Evolutionary conservation across 1,140 invertebrate genomes (phyloP).

Genomic region (Heliconius eleuchia): DNA sequence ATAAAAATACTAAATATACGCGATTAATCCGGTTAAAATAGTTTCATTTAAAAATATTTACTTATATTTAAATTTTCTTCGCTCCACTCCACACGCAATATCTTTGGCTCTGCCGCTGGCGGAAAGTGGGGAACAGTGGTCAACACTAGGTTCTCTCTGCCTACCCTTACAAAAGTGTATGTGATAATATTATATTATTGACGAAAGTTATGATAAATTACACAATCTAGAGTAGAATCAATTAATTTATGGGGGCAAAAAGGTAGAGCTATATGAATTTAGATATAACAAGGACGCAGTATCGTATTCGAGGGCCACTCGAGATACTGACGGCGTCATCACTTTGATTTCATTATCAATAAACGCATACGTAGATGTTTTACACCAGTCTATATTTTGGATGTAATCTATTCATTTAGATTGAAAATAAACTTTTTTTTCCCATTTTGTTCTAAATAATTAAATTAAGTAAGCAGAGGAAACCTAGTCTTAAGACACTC

Average conservation of each 20-base stretch:
- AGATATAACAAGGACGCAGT: conserved; percentile 25
- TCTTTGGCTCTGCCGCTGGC: no score
- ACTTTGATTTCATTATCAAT: conserved; percentile 46
- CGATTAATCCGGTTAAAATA: no score
- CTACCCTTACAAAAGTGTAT: no score
- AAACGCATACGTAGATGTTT: conserved; percentile 6
- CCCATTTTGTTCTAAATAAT: background rate
- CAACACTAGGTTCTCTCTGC: no score
- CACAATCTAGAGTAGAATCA: conserved; percentile 1
- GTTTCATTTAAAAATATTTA: no score
- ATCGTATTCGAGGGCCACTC: conserved; percentile 39
- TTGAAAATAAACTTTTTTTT: background rate
- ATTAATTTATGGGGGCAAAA: conserved; percentile 19
- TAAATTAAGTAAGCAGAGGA: no score
- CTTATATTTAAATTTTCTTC: no score
- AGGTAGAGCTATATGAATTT: conserved; percentile 19
- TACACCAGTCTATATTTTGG: background rate
- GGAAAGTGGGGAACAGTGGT: no score
- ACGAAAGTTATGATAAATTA: background rate
- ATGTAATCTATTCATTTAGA: background rate
- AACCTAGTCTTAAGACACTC: no score
- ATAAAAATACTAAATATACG: no score
- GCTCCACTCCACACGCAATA: no score
- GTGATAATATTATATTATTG: background rate
- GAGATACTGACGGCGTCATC: conserved; percentile 45